Conservation (phyloP, 2,113 vertebrate genomes). For the Prinia subflava region DNA sequence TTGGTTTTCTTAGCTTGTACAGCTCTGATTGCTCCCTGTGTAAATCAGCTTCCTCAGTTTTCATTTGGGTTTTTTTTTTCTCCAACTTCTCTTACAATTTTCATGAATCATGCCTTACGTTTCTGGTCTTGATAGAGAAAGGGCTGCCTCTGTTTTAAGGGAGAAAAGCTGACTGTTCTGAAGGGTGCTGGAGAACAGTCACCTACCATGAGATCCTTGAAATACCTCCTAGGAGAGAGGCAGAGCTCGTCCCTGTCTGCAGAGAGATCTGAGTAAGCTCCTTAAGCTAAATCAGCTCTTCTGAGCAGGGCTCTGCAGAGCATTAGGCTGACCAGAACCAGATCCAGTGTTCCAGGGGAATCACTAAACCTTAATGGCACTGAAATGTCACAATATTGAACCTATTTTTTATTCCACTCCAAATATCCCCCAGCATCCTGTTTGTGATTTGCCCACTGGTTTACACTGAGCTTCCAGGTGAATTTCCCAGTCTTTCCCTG, state of each 20-base stretch:
- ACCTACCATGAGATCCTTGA: background rate
- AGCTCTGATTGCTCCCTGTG: background rate
- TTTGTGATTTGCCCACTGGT: background rate
- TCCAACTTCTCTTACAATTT: background rate
- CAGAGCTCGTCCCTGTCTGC: background rate
- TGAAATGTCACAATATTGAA: background rate
- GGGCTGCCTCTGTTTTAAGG: background rate
- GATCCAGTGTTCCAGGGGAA: background rate
- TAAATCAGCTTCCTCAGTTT: background rate
- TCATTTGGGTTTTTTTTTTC: background rate
- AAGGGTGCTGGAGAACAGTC: background rate
- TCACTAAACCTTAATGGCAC: background rate
- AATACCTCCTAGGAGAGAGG: background rate
- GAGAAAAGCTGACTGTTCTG: background rate
- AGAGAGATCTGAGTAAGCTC: background rate
- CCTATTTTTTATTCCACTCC: background rate
- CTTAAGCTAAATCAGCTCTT: background rate
- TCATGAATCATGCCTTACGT: background rate
- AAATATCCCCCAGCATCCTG: background rate
- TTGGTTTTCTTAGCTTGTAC: background rate
- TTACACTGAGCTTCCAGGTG: background rate
- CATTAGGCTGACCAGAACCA: background rate
- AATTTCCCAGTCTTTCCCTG: background rate
- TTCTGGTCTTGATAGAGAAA: background rate
- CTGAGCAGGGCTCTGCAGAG: background rate